These are phyloP conservation scores for Alfaro cultratus DNA, from an alignment of 2,797 vertebrate genomes.

Conservation along the genomic window DNA sequence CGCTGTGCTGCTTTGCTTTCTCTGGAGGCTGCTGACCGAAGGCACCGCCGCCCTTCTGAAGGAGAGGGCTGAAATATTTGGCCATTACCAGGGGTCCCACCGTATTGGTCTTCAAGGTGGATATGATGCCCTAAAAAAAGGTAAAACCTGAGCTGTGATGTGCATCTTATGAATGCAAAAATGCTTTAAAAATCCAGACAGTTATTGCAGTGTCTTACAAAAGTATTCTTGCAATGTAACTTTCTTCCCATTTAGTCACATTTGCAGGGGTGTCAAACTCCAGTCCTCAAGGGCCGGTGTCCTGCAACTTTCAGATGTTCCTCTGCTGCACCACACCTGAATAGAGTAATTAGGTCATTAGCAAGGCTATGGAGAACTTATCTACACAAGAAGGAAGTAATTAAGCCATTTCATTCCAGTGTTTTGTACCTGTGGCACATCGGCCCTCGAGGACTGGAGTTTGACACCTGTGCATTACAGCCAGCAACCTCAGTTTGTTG, in stretches of 20 bases:
- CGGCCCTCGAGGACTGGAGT: no score
- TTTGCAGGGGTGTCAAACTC: no score
- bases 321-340: no score
- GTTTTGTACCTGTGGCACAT: no score
- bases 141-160: background rate
- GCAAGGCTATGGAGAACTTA: no score
- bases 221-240: background rate
- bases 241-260: background rate
- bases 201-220: background rate
- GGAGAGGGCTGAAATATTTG: slow-evolving; percentile 77
- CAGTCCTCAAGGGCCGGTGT: no score
- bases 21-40: slow-evolving; percentile 73
- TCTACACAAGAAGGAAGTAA: no score
- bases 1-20: slow-evolving; percentile 70
- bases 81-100: slow-evolving; percentile 77
- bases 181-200: background rate
- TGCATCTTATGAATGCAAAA: background rate
- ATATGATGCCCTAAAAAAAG: slow-evolving; percentile 64
- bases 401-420: no score
- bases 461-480: background rate
- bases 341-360: no score
- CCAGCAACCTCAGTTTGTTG: background rate
- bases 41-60: slow-evolving; percentile 72
- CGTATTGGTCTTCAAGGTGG: slow-evolving; percentile 74
- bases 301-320: no score